Conservation (phyloP, 2,113 vertebrate genomes). For the Eptesicus fuscus region DNA sequence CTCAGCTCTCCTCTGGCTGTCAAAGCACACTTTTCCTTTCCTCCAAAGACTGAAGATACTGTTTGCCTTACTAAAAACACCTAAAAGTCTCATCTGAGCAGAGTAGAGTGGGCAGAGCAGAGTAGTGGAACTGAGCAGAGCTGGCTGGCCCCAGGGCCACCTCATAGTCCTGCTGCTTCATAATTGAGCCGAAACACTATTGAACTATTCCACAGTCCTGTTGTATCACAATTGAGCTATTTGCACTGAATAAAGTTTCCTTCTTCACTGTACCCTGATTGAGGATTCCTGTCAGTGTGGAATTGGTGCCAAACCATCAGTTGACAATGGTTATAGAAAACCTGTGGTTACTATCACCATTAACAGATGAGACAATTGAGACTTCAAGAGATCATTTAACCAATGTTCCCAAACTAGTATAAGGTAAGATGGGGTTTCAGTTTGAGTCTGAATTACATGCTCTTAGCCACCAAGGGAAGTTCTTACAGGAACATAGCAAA, state of each 20-base stretch:
- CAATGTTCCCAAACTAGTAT: neutral
- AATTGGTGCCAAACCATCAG: neutral
- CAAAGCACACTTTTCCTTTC: neutral
- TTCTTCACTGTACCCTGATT: neutral
- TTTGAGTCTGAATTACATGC: neutral
- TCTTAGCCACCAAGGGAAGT: neutral
- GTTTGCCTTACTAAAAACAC: neutral
- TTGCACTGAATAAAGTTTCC: neutral
- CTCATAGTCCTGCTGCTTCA: neutral
- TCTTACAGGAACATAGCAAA: neutral
- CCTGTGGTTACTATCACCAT: neutral
- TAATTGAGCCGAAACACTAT: neutral
- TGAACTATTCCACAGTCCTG: neutral
- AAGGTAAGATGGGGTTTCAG: neutral
- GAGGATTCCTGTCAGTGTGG: neutral
- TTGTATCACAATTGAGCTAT: neutral
- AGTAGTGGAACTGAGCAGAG: neutral
- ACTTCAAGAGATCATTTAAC: neutral
- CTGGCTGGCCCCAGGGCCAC: neutral
- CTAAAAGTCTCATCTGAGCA: neutral
- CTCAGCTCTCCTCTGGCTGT: neutral
- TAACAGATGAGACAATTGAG: neutral
- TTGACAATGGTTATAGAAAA: conserved; percentile 15
- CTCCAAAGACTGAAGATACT: neutral
- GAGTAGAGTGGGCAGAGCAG: neutral